Base-by-base conservation (phyloP, 2,888 invertebrate genomes). In the Spicauda simplicius region DNA sequence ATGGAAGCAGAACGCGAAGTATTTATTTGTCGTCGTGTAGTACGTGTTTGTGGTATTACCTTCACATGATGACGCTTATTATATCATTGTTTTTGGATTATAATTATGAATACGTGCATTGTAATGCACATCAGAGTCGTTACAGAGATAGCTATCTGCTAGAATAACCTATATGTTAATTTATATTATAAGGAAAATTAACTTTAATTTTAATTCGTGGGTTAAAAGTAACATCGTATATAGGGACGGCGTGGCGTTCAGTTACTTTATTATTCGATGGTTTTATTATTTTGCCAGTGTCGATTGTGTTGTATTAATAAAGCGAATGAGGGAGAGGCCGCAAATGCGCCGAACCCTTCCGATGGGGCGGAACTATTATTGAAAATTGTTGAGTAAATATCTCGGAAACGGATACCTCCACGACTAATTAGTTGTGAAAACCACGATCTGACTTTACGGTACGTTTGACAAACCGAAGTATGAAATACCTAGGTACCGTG, bases 231-330 rank as follows among this genome's bases (percentile, higher is more conserved):
- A 33, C 8, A 10, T 56, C 56, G 19, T 58, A 45, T 45, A 58
- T 25, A 2, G 1, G 6, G 33, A 33, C 8, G 33, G 45, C 20
- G 19, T 45, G 19, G 45, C 5, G 0, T 41, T 45, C 37, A 14
- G 37, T 14, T 19, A 19, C 41, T 19, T 58, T 45, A 58, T 53
- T 37, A 53, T 61, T 16, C 20, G 20, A 61, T 53, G 19, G 37
- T 19, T 61, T 52, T 33, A 16, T 18, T 16, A 52, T 25, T 60
- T 56, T 56, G 18, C 33, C 33, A 19, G 33, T 60, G 50, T 60
- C 60, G 18, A 57, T 53, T 52, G 52, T 68, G 72, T 71, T 72
- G 77, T 74, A 80, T 77, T 77, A 79, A 80, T 79, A 77, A 78
- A 76, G 74, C 75, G 74, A 76, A 76, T 75, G 77, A 73, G 74